Evolutionary conservation across 2,797 vertebrate species (phyloP).

Genomic region (Crypturellus tataupa): DNA sequence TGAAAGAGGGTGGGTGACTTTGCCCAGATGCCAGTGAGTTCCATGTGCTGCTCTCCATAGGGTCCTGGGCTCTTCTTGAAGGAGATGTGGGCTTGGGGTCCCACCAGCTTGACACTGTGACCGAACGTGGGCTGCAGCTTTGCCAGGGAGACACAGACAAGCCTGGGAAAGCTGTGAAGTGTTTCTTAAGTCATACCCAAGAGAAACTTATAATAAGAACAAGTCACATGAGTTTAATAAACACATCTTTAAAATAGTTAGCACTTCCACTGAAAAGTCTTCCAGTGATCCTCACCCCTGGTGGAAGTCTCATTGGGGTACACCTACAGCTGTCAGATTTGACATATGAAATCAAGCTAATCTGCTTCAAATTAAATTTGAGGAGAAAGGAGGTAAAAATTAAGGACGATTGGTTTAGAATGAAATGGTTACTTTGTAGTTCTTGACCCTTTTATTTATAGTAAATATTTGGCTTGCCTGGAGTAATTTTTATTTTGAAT

Average conservation of each 20-base stretch:
- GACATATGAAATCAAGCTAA: constrained; percentile 69
- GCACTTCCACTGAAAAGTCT: background rate
- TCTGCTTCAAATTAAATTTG: constrained; percentile 66
- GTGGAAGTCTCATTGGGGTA: background rate
- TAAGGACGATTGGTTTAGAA: constrained; percentile 69
- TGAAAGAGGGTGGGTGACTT: background rate
- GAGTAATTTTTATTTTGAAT: constrained; percentile 77
- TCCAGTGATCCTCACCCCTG: background rate
- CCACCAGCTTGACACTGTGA: background rate
- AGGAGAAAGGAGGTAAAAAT: constrained; percentile 56
- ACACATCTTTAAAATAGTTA: background rate
- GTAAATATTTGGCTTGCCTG: constrained; percentile 74
- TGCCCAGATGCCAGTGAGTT: rapidly evolving
- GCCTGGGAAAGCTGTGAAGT: background rate
- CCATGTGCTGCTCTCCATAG: background rate
- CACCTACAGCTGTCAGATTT: constrained; percentile 44
- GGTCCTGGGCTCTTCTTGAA: background rate
- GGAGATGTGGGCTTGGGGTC: rapidly evolving
- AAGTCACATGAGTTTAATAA: background rate
- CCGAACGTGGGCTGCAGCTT: rapidly evolving
- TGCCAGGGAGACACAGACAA: background rate
- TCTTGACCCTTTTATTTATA: constrained; percentile 78
- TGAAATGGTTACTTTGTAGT: constrained; percentile 69
- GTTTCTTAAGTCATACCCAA: background rate
- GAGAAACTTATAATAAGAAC: background rate